These are phyloP conservation scores for Muntiacus reevesi DNA, from an alignment of 2,113 vertebrate genomes.

Conservation along the genomic window DNA sequence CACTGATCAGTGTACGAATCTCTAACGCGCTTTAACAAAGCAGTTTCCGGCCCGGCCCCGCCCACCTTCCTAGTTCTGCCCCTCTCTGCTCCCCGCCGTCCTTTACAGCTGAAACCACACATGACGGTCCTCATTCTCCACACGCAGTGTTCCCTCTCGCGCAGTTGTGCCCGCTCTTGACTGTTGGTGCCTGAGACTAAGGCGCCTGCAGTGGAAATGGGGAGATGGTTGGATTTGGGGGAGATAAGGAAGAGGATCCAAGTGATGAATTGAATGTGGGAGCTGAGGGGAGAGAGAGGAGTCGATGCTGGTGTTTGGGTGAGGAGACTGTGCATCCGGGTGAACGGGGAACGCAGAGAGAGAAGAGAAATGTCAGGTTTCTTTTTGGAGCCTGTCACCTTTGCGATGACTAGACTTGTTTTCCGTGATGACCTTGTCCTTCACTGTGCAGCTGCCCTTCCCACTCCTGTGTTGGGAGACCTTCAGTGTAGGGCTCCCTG, in stretches of 20 bases:
- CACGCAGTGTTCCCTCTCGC: fast-evolving
- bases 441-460: not conserved
- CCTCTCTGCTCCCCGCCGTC: not conserved
- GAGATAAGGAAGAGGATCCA: not conserved
- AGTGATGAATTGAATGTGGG: fast-evolving
- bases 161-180: not conserved
- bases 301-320: not conserved
- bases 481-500: too few species aligned
- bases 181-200: not conserved
- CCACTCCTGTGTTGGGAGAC: too few species aligned
- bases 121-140: not conserved
- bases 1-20: too few species aligned
- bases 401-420: not conserved
- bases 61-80: not conserved
- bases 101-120: not conserved
- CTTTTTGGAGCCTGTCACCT: not conserved
- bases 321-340: too few species aligned
- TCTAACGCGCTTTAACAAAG: not conserved
- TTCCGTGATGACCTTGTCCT: not conserved
- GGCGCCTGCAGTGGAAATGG: too few species aligned
- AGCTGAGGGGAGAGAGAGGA: not conserved
- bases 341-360: not conserved
- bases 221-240: not conserved
- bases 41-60: not conserved
- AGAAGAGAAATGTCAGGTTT: too few species aligned